Base-by-base conservation (phyloP, 2,888 invertebrate genomes). In the Drosophila melanosoma region DNA sequence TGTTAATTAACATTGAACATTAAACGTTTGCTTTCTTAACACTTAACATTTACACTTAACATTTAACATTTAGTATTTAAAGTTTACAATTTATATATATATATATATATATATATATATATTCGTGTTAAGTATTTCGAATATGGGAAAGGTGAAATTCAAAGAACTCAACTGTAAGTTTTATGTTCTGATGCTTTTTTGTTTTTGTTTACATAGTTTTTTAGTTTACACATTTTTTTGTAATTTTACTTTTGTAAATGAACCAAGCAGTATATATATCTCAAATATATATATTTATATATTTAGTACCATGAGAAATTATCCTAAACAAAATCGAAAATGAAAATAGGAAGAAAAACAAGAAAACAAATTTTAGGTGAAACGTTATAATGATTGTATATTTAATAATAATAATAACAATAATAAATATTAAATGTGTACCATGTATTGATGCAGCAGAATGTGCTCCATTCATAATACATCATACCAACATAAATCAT, bases 131-230 rank as follows among this genome's bases (percentile, higher is more conserved):
- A 85, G 76, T 83, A 90, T 87, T 88, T 87, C 76, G 82, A 86
- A 87, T 88, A 89, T 86, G 88, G 90, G 79, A 86, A 87, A 86
- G 89, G 84, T 79, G 83, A 80, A 87, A 79, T 81, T 81, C 76
- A 78, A 90, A 76, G 78, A 89, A 83, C 85, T 87, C 80, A 87
- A 83, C 83, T 83, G 73, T 79, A 90, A 87, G 90, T 87, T 81
- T 79, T 84, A 77, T 51, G 88, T 82, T 91, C 84, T 87, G 61
- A 61, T 76, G 72, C 62, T 69, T 84, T 80, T 81, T 83, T 70
- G 71, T 79, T 90, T 76, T 69, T 76, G 75, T 82, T 67, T 49
- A 71, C 26, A 75, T 81, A 69, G 49, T 51, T 59, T 60, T 45
- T 66, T 58, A 56, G 52, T 69, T 63, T 17, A 52, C 45, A 15